phyloP scores from a whole-genome alignment of 2,797 vertebrate genomes.

The Malurus splendens region DNA sequence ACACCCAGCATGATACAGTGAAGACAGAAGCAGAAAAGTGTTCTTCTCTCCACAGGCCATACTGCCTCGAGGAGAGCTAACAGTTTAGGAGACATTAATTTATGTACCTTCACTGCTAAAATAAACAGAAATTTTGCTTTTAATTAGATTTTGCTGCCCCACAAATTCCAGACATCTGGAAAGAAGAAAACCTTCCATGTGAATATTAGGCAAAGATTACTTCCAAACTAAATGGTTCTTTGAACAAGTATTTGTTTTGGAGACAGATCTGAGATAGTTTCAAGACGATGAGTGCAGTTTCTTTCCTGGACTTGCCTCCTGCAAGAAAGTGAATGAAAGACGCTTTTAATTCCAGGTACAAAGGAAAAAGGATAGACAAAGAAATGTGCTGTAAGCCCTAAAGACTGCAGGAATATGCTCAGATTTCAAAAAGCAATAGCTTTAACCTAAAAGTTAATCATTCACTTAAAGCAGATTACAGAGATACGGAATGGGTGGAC shows the following conservation, averaged over 20 bases:
- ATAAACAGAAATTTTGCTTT: not conserved
- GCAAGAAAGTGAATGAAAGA: not conserved
- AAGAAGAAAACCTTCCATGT: not conserved
- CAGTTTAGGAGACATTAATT: not conserved
- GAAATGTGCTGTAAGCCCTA: not conserved
- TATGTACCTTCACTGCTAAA: not conserved
- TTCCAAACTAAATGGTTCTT: not conserved
- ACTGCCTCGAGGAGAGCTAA: not conserved
- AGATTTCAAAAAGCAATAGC: not conserved
- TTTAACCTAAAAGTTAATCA: not conserved
- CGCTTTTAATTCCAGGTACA: not conserved
- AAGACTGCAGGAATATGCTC: not conserved
- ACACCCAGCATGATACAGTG: not conserved
- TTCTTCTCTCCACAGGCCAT: not conserved
- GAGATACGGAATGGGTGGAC: not conserved
- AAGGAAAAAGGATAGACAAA: not conserved
- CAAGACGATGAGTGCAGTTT: not conserved
- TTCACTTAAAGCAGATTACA: not conserved
- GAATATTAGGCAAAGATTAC: not conserved
- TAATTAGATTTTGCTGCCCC: not conserved
- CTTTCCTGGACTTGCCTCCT: not conserved
- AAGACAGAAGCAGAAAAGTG: not conserved
- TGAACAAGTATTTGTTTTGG: not conserved
- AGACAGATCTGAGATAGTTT: not conserved
- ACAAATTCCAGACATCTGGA: not conserved